Conservation (phyloP, 2,888 invertebrate genomes). For the Rotaria socialis region DNA sequence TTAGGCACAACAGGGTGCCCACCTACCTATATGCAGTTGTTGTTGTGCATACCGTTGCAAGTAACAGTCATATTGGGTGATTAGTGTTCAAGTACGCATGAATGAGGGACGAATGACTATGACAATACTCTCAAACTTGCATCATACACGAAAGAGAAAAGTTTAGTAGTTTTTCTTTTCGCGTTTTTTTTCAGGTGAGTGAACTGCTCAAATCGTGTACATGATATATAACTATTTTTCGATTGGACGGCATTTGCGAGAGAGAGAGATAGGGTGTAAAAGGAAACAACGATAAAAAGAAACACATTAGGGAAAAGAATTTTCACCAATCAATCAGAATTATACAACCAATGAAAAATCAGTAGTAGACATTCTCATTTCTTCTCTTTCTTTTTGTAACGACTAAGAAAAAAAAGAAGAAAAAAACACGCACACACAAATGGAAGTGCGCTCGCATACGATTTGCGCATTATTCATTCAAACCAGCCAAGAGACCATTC, state of each 20-base stretch:
- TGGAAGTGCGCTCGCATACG: neutral
- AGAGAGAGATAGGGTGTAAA: neutral
- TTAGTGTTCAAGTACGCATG: constrained; percentile 10
- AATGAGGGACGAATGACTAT: neutral
- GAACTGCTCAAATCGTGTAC: neutral
- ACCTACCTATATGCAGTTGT: neutral
- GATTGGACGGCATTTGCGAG: neutral
- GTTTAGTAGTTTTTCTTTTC: neutral
- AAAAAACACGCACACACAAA: neutral
- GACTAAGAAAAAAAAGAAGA: neutral
- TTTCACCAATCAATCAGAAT: neutral
- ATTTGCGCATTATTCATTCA: constrained; percentile 18
- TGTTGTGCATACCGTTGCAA: constrained; percentile 26
- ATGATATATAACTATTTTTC: neutral
- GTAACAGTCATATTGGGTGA: neutral
- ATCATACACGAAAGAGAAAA: neutral
- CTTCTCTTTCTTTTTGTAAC: neutral
- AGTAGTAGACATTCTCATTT: neutral
- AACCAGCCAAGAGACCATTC: constrained; percentile 25
- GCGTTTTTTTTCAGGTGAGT: neutral
- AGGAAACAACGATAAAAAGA: neutral
- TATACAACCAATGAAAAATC: neutral
- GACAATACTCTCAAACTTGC: neutral
- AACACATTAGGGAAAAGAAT: neutral
- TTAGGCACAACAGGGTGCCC: neutral